These are phyloP conservation scores for Scaptomyza montana DNA, from an alignment of 1,140 invertebrate species.

Conservation along the genomic window DNA sequence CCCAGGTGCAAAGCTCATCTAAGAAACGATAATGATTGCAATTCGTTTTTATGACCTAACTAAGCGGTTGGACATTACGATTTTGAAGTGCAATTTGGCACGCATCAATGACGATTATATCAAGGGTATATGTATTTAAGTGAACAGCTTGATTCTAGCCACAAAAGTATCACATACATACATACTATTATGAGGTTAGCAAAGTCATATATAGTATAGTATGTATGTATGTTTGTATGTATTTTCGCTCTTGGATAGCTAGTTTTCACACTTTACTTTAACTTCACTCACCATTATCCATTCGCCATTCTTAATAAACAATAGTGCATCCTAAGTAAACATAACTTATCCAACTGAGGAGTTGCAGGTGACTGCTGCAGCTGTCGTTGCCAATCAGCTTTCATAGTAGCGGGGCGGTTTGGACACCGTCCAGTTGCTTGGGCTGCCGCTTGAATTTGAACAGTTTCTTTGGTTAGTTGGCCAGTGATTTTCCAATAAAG, in stretches of 20 bases:
- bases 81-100: constrained; percentile 67
- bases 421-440: constrained; percentile 16
- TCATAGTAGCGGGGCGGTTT: constrained; percentile 17
- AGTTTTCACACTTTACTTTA: constrained; percentile 5
- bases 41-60: constrained; percentile 72
- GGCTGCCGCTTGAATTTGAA: constrained; percentile 43
- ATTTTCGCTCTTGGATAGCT: background rate
- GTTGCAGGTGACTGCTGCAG: constrained; percentile 48
- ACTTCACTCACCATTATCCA: too few relatives aligned
- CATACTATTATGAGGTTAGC: background rate
- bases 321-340: constrained; percentile 23
- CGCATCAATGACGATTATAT: constrained; percentile 44
- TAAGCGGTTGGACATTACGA: constrained; percentile 67
- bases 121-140: constrained; percentile 19
- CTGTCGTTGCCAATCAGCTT: constrained; percentile 69
- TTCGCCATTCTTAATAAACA: constrained; percentile 15
- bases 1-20: constrained; percentile 61
- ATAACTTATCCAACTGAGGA: constrained; percentile 40
- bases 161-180: background rate
- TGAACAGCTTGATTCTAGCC: constrained; percentile 23
- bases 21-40: constrained; percentile 80
- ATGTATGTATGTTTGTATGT: too few relatives aligned
- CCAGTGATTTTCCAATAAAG: constrained; percentile 79
- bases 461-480: constrained; percentile 69
- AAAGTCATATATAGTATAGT: too few relatives aligned